phyloP scores from a whole-genome alignment of 2,113 vertebrate species.

The Sapajus apella region DNA sequence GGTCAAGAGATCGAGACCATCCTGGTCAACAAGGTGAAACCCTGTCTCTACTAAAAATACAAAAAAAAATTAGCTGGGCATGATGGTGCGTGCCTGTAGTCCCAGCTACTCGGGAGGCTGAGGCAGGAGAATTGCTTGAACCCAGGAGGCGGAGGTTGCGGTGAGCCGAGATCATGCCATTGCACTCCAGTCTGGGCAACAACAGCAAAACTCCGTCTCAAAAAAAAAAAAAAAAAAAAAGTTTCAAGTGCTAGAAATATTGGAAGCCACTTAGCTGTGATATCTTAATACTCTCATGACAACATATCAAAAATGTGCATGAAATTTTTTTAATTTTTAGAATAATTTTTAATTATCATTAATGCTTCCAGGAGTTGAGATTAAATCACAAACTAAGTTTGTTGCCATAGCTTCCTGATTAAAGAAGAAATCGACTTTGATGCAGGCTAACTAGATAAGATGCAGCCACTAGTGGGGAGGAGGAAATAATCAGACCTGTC shows the following conservation, averaged over 20 bases:
- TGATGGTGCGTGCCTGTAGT: too few relatives aligned
- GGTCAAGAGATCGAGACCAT: too few relatives aligned
- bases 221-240: too few relatives aligned
- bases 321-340: not conserved
- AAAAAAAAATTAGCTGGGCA: too few relatives aligned
- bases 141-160: too few relatives aligned
- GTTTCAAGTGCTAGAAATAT: conserved; percentile 12
- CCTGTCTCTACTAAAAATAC: too few relatives aligned
- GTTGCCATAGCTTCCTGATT: conserved; percentile 42
- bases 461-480: accelerated
- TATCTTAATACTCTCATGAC: not conserved
- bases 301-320: conserved; percentile 1
- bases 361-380: not conserved
- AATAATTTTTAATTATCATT: conserved; percentile 53
- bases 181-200: too few relatives aligned
- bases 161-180: too few relatives aligned
- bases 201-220: too few relatives aligned
- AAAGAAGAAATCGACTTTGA: conserved; percentile 14
- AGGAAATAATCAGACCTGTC: not conserved
- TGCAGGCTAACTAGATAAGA: not conserved
- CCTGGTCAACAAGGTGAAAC: too few relatives aligned
- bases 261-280: not conserved
- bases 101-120: too few relatives aligned
- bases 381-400: conserved; percentile 50
- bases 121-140: too few relatives aligned